Evolutionary conservation across 2,797 vertebrate genomes (phyloP), one percentile per base, ranked within the genome.

Genomic region (Strix occidentalis): DNA sequence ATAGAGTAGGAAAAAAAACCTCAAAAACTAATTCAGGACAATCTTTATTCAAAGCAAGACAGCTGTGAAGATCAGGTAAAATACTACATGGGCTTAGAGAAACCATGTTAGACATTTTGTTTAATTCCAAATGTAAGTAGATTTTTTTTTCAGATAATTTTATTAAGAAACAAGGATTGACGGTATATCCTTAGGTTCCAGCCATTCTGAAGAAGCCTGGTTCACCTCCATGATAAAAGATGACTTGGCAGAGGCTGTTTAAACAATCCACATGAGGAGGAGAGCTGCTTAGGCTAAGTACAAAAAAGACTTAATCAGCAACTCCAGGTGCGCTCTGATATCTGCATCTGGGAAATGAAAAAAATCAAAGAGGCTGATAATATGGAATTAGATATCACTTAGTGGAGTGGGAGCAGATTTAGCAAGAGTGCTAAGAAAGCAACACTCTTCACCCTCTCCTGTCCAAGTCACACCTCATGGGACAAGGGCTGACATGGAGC

Each of bases 1-100:
- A 16, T 6, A 24, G 16, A 13, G 21, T 11, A 17, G 6, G 11
- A 15, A 9, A 4, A 6, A 6, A 16, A 31, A 2, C 3, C 7
- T 5, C 16, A 43, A 43, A 65, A 72, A 41, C 16, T 13, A 53
- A 16, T 68, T 66, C 13, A 80, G 43, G 48, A 43, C 9, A 74
- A 26, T 31, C 81, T 41, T 51, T 84, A 65, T 29, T 43, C 28
- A 39, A 79, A 64, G 20, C 24, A 82, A 84, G 54, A 89, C 17
- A 85, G 20, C 20, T 61, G 18, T 63, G 78, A 83, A 87, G 28
- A 58, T 84, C 31, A 60, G 17, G 8, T 45, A 64, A 76, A 81
- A 77, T 61, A 80, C 12, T 54, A 9, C 25, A 66, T 19, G 7
- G 29, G 9, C 50, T 48, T 37, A 89, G 10, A 71, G 33, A 91